Percentiles rank a stretch among this genome's conserved stretches.
phyloP scores from a whole-genome alignment of 2,113 vertebrate genomes.

The Carassius auratus region DNA sequence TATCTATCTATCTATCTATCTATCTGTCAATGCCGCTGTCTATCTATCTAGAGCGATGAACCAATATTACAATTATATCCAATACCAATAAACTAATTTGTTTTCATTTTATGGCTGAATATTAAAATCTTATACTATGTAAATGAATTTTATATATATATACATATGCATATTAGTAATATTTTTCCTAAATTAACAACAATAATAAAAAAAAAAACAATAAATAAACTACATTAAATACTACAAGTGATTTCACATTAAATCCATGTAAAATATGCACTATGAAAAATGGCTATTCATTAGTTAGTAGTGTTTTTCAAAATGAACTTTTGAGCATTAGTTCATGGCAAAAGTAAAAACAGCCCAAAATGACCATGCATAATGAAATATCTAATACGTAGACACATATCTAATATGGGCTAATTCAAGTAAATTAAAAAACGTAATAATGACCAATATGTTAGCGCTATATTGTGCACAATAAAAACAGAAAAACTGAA shows the following conservation, averaged over 20 bases:
- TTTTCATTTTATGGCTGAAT: not conserved
- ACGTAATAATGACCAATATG: not conserved
- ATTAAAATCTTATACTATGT: not conserved
- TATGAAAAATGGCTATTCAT: not conserved
- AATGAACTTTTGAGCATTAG: not conserved
- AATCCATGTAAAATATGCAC: not conserved
- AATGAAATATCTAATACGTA: not conserved
- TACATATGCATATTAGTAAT: no score
- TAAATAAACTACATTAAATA: not conserved
- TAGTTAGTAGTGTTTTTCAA: not conserved
- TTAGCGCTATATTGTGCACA: not conserved
- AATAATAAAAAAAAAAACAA: not conserved
- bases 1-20: no score
- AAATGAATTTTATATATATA: not conserved
- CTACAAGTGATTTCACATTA: not conserved
- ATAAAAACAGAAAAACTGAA: not conserved
- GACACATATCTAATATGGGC: not conserved
- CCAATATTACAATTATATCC: not conserved
- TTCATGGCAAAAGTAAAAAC: not conserved
- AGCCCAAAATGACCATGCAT: not conserved
- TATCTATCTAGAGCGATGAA: no score
- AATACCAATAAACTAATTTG: not conserved
- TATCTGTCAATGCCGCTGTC: no score
- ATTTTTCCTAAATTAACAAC: not conserved
- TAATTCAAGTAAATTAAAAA: not conserved